Percentiles rank a stretch among this genome's conserved stretches.
Conservation (phyloP, 2,113 vertebrate genomes). For the Aphyosemion australe region DNA sequence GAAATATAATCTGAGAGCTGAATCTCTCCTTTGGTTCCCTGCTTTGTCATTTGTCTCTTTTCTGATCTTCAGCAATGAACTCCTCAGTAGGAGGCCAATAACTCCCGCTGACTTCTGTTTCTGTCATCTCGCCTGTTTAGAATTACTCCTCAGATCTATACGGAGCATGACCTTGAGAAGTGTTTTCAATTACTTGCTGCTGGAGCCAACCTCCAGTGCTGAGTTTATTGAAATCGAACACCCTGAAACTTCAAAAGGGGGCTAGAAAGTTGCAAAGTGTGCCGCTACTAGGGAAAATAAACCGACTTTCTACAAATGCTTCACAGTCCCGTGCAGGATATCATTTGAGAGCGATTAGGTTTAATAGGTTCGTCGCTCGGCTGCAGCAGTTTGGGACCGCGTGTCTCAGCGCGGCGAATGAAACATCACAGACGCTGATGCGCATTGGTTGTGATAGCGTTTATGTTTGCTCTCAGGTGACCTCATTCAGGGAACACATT, state of each 20-base stretch:
- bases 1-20: slow-evolving; percentile 4
- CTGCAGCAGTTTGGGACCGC: neutral
- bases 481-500: slow-evolving; percentile 5
- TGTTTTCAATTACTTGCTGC: slow-evolving; percentile 65
- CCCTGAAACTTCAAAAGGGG: slow-evolving; percentile 45
- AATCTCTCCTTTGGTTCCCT: slow-evolving; percentile 18
- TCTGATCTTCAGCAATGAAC: slow-evolving; percentile 49
- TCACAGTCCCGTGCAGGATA: slow-evolving; percentile 4
- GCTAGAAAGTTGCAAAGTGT: slow-evolving; percentile 27
- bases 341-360: slow-evolving; percentile 27
- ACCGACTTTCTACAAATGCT: slow-evolving; percentile 27
- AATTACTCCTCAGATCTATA: slow-evolving; percentile 62
- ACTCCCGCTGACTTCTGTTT: slow-evolving; percentile 50
- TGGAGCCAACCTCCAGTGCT: slow-evolving; percentile 46
- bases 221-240: slow-evolving; percentile 61
- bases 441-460: neutral
- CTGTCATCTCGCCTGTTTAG: slow-evolving; percentile 47
- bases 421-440: slow-evolving; percentile 16
- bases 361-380: neutral
- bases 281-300: slow-evolving; percentile 20
- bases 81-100: slow-evolving; percentile 34
- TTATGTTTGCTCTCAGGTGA: slow-evolving; percentile 19
- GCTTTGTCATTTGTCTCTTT: slow-evolving; percentile 35
- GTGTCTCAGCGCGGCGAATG: neutral
- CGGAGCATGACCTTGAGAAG: slow-evolving; percentile 63